These are phyloP conservation scores for Leptinotarsa rubiginosa DNA, from an alignment of 2,888 invertebrate species.

Conservation along the genomic window DNA sequence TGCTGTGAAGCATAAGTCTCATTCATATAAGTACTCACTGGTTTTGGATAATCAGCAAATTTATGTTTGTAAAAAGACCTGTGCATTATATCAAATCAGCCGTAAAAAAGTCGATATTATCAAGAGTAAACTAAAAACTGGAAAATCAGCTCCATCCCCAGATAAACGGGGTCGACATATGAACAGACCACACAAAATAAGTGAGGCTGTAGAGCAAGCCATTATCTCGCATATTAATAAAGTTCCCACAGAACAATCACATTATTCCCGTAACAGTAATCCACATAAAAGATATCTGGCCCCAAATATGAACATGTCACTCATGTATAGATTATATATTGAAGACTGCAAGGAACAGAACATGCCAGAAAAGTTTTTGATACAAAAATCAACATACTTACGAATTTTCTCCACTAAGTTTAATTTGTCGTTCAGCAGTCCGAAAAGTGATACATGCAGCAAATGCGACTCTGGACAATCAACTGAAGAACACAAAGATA, in stretches of 20 bases:
- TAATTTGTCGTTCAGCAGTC: conserved; percentile 4
- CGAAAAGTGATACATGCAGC: not conserved
- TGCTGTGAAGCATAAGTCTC: conserved; percentile 13
- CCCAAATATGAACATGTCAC: conserved; percentile 28
- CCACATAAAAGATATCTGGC: conserved; percentile 31
- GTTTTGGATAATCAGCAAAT: conserved; percentile 18
- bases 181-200: conserved; percentile 33
- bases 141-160: conserved; percentile 30
- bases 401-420: not conserved
- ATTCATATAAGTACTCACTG: conserved; percentile 24
- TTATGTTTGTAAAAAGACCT: conserved; percentile 20
- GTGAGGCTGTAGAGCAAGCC: conserved; percentile 27
- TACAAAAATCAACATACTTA: not conserved
- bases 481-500: not conserved
- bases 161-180: conserved; percentile 35
- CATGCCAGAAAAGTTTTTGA: not conserved
- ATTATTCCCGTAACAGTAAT: conserved; percentile 35
- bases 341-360: not conserved
- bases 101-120: conserved; percentile 23
- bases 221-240: conserved; percentile 29
- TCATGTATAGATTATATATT: not conserved
- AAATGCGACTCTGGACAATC: conserved; percentile 4
- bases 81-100: conserved; percentile 25
- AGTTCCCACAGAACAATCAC: conserved; percentile 37
- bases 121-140: conserved; percentile 30